Evolutionary conservation across 2,113 vertebrate genomes (phyloP).

Genomic region (Polypterus senegalus): DNA sequence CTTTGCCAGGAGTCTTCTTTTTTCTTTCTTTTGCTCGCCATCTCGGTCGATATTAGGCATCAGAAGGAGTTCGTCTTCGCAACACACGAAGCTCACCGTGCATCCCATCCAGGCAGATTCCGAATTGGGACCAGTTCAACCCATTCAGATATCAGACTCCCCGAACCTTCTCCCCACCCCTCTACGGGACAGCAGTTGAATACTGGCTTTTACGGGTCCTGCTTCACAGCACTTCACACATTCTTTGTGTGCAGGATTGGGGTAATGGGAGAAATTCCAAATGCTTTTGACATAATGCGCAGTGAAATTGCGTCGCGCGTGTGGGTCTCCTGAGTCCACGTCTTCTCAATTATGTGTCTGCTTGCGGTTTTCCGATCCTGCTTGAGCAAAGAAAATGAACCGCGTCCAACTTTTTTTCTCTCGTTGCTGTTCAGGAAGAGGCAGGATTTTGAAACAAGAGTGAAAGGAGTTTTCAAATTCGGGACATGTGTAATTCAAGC

Average conservation of each 20-base stretch:
- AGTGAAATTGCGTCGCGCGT: too few species aligned
- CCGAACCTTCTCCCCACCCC: constrained; percentile 1
- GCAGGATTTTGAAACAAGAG: constrained; percentile 16
- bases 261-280: too few species aligned
- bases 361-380: too few species aligned
- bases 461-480: constrained; percentile 13
- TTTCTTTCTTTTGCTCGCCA: constrained; percentile 47
- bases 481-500: constrained; percentile 18
- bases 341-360: too few species aligned
- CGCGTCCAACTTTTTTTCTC: not conserved
- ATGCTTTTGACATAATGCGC: too few species aligned
- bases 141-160: constrained; percentile 35
- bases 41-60: constrained; percentile 45
- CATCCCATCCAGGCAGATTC: constrained; percentile 62
- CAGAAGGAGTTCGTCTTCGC: constrained; percentile 59
- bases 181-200: constrained; percentile 7
- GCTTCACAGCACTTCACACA: constrained; percentile 13
- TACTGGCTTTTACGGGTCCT: not conserved
- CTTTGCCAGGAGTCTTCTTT: constrained; percentile 30
- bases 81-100: constrained; percentile 67
- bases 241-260: constrained; percentile 1
- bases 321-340: too few species aligned
- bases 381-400: too few species aligned
- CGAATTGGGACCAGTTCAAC: constrained; percentile 20
- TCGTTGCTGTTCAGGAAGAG: constrained; percentile 23